phyloP scores from a whole-genome alignment of 1,140 invertebrate species.

The Heliconius eleuchia region DNA sequence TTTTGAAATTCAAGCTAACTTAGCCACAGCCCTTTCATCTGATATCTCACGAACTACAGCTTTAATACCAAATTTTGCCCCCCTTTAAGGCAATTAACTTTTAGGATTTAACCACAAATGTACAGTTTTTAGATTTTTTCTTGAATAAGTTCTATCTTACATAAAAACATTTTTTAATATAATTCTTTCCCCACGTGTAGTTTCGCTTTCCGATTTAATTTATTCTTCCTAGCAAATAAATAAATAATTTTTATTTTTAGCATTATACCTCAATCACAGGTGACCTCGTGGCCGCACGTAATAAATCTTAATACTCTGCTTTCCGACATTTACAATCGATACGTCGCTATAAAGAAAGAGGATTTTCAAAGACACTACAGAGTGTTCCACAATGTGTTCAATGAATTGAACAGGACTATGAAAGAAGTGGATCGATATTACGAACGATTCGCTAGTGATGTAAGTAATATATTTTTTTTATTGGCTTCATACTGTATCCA shows the following conservation, averaged over 20 bases:
- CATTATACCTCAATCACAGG: slow-evolving; percentile 18
- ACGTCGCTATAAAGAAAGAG: slow-evolving; percentile 48
- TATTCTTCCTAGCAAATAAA: background rate
- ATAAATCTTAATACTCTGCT: slow-evolving; percentile 53
- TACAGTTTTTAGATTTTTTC: too few species aligned
- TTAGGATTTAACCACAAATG: too few species aligned
- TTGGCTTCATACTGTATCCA: too few species aligned
- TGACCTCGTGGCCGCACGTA: slow-evolving; percentile 38
- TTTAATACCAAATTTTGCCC: too few species aligned
- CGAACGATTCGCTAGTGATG: slow-evolving; percentile 48
- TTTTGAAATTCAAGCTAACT: too few species aligned
- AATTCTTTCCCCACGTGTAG: too few species aligned
- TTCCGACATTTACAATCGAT: slow-evolving; percentile 52
- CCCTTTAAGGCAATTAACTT: too few species aligned
- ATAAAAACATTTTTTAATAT: too few species aligned
- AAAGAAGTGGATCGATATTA: slow-evolving; percentile 58
- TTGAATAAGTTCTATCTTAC: too few species aligned
- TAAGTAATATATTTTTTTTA: slow-evolving; percentile 27
- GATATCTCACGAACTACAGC: too few species aligned
- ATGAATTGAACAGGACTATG: slow-evolving; percentile 50
- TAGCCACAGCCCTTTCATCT: too few species aligned
- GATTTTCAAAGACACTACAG: slow-evolving; percentile 50
- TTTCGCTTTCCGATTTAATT: too few species aligned
- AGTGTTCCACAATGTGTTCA: slow-evolving; percentile 53
- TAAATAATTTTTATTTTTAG: slow-evolving; percentile 26